Base-by-base conservation (phyloP, 1,140 invertebrate species). In the Drosophila nasuta region DNA sequence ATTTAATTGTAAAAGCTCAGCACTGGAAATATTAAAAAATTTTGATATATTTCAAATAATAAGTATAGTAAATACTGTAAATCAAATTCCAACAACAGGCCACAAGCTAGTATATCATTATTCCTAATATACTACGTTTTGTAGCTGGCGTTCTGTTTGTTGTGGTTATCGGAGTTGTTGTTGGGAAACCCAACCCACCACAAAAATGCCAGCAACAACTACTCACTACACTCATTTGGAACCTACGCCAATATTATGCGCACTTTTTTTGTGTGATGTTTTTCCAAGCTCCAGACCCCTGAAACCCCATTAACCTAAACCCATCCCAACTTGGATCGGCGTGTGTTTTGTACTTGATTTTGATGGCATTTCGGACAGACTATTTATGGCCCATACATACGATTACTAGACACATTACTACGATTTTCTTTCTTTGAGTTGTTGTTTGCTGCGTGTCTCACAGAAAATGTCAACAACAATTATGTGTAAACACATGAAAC, bases 341-440 rank as follows among this genome's bases (percentile, higher is more conserved):
- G 57, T 58, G 57, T 58, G 69, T 79, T 80, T 78, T 88, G 83
- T 88, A 88, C 85, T 88, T 89, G 85, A 83, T 88, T 87, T 71
- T 72, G 54, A 60, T 52, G 28, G 67, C 73, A 71, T 65, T 75
- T 65, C 10, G 54, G 41, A 30, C 41, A 8, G 66, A 56, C 60
- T 54, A 62, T 35, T 46, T 70, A 38, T 45, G 48, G 6, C 25
- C 41, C 10, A 25, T 63, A 52, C 20, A 51, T 63, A 35, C 20
- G 20, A 13, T n/a, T 63, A 52, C 17, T 6, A 54, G 20, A 57
- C n/a, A 57, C n/a, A 30, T 35, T 41, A 52, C 13, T 48, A 45
- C 5, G 6, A 15, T 58, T 38, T 30, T 58, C 13, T 48, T 41
- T 11, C 20, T 0, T 25, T 48, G 35, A n/a, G 13, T 51, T 17